Percentiles rank a stretch among this genome's conserved stretches.
Evolutionary conservation across 2,797 vertebrate genomes (phyloP).

Genomic region (Falco peregrinus): DNA sequence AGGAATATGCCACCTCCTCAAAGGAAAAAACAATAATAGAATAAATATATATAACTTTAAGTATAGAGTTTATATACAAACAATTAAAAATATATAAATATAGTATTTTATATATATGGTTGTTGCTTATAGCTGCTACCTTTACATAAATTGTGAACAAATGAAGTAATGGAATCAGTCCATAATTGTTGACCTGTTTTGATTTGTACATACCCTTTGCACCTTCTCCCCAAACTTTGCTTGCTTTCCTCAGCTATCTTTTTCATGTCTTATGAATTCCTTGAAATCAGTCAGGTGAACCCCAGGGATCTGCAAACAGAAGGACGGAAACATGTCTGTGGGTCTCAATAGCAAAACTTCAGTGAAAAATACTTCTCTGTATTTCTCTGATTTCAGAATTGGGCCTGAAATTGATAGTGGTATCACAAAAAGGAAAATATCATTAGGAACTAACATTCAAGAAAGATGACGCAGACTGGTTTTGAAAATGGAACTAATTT

Average conservation of each 20-base stretch:
- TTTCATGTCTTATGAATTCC: neutral
- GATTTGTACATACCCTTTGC: neutral
- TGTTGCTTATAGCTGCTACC: neutral
- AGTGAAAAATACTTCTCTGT: neutral
- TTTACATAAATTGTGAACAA: neutral
- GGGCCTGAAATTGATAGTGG: neutral
- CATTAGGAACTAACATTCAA: neutral
- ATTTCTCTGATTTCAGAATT: neutral
- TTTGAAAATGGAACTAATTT: slow-evolving; percentile 23
- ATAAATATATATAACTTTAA: neutral
- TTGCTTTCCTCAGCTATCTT: neutral
- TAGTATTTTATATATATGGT: neutral
- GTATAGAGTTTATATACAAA: neutral
- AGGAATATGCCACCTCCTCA: neutral
- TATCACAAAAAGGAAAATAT: neutral
- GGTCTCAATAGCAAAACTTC: neutral
- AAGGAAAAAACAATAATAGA: neutral
- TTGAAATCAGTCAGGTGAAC: neutral
- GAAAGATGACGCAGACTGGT: neutral
- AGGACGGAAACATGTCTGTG: neutral
- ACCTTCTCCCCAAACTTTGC: neutral
- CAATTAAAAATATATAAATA: neutral
- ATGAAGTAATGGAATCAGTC: neutral
- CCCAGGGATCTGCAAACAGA: neutral
- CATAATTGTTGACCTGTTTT: neutral